A percentile compares a stretch with the other conserved stretches of the same genome.
Evolutionary conservation across 2,113 vertebrate genomes (phyloP).

Genomic region (Uria lomvia): DNA sequence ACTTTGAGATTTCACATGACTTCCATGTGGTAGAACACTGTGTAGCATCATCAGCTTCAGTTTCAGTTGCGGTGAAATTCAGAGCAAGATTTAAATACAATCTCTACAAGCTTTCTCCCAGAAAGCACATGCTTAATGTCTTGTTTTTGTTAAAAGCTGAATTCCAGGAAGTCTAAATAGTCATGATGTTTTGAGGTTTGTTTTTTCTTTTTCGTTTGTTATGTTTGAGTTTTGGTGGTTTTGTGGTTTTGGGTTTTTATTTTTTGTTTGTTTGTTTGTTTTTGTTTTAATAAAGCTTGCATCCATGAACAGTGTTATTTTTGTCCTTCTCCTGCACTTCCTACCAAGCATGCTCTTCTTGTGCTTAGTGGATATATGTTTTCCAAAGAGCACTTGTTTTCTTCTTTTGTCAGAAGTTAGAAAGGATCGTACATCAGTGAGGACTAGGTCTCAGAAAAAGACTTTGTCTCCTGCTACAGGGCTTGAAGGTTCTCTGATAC

Average conservation of each 20-base stretch:
- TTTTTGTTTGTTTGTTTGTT: background rate
- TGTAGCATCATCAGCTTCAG: background rate
- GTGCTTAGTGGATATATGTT: accelerated
- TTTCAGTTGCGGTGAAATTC: background rate
- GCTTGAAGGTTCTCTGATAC: background rate
- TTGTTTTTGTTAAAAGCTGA: background rate
- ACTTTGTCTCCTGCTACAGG: background rate
- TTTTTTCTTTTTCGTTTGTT: background rate
- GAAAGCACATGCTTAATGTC: background rate
- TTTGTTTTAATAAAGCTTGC: background rate
- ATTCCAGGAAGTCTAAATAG: background rate
- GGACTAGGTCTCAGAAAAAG: background rate
- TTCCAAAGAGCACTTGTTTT: background rate
- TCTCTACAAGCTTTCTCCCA: background rate
- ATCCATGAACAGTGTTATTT: background rate
- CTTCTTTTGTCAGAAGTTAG: background rate
- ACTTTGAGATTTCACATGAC: background rate
- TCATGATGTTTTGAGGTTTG: background rate
- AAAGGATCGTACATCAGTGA: background rate
- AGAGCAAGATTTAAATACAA: background rate
- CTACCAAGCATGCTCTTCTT: background rate
- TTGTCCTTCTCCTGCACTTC: background rate
- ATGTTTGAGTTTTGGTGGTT: too few relatives aligned
- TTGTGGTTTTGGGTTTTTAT: too few relatives aligned
- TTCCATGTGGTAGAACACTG: background rate